phyloP scores from a whole-genome alignment of 2,113 vertebrate genomes.

The Grantiella picta region DNA sequence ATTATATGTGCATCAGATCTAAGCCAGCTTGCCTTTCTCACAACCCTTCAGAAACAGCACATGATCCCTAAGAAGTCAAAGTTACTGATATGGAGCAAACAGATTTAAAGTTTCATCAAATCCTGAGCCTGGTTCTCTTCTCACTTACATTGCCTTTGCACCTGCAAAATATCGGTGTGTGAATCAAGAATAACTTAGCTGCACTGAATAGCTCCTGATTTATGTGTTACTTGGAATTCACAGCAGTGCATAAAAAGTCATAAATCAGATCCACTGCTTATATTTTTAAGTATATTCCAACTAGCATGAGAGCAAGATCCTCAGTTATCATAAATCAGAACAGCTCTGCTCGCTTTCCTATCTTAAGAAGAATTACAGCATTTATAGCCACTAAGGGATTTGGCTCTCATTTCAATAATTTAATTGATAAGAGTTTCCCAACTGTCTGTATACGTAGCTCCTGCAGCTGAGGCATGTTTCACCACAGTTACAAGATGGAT shows the following conservation, averaged over 20 bases:
- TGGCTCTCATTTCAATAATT: conserved; percentile 31
- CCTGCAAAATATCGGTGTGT: not conserved
- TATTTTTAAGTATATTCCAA: conserved; percentile 4
- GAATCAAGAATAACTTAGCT: not conserved
- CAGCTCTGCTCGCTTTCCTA: not conserved
- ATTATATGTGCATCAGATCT: not conserved
- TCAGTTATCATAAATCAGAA: conserved; percentile 23
- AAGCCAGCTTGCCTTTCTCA: not conserved
- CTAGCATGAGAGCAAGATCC: not conserved
- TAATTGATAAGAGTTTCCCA: not conserved
- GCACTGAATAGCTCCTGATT: not conserved
- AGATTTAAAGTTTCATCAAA: not conserved
- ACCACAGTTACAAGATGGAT: not conserved
- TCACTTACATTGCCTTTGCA: not conserved
- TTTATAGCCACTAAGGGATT: not conserved
- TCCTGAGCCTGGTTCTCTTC: not conserved
- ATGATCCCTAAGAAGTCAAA: not conserved
- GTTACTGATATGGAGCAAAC: not conserved
- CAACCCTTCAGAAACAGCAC: not conserved
- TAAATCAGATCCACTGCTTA: conserved; percentile 3
- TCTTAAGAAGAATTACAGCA: not conserved
- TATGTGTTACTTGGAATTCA: conserved; percentile 14
- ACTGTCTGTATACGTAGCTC: not conserved
- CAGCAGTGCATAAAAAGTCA: not conserved
- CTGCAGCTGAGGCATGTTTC: not conserved